A percentile compares a stretch with the other conserved stretches of the same genome.
Conservation (phyloP, 2,888 invertebrate genomes). For the Synergus umbraculus region DNA sequence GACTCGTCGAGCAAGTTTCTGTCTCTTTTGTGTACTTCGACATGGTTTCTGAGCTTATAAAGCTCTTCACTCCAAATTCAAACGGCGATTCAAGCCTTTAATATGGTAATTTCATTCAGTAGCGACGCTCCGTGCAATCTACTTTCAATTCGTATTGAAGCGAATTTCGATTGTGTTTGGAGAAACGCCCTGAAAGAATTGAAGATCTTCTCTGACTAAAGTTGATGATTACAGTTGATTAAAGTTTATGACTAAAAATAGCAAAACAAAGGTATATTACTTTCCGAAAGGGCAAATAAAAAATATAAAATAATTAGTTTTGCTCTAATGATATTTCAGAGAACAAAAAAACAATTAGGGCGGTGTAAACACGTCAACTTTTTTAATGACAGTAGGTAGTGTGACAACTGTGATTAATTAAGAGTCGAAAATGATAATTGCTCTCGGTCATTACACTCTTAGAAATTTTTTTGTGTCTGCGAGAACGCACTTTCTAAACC, state of each 20-base stretch:
- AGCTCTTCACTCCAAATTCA: conserved; percentile 22
- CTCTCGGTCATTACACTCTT: not conserved
- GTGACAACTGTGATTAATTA: not conserved
- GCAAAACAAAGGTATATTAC: no score
- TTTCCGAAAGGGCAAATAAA: no score
- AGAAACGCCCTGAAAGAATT: conserved; percentile 28
- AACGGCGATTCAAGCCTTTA: conserved; percentile 60
- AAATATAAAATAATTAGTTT: not conserved
- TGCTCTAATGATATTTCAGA: conserved; percentile 38
- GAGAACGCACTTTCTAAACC: conserved; percentile 56
- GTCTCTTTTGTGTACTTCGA: conserved; percentile 4
- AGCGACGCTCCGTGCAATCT: conserved; percentile 68
- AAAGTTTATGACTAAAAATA: no score
- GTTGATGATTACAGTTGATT: no score
- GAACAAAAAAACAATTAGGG: not conserved
- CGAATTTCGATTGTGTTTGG: conserved; percentile 59
- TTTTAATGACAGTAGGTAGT: no score
- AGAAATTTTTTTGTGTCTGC: not conserved
- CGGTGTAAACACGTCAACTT: no score
- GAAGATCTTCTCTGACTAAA: conserved; percentile 27
- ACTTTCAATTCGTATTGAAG: conserved; percentile 70
- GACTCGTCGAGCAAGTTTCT: conserved; percentile 17
- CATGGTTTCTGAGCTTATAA: not conserved
- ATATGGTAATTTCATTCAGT: conserved; percentile 72
- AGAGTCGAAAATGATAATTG: no score